Base-by-base conservation (phyloP, 2,113 vertebrate species). In the Pleuronectes platessa region DNA sequence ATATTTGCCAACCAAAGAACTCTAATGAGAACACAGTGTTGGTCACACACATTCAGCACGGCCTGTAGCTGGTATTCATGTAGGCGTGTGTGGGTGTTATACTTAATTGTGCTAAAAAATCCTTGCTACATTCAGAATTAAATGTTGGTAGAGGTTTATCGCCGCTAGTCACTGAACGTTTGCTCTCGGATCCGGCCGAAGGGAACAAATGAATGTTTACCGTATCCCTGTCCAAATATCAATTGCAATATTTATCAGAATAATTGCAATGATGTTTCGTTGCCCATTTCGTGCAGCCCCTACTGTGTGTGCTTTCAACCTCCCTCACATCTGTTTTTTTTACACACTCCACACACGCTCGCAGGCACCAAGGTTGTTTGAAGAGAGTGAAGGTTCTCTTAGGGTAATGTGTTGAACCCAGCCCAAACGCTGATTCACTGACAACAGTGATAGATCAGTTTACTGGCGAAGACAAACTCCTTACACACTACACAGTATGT, bases 91-190 rank as follows among this genome's bases (percentile, higher is more conserved):
- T 26, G 42, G 82, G 89, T 7, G 80, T 66, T 15, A 2, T 74
- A 54, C 49, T 74, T 31, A 74, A 42, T 61, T 61, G 68, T 68
- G 69, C 42, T 14, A 4, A 31, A 54, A 77, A 81, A 35, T 62
- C 71, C 81, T 86, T 85, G 79, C 77, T 83, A 65, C 69, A 69
- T 80, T 85, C 69, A 69, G 45, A 75, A 66, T 73, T 73, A 56
- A 49, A 61, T 55, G 73, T 53, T 61, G 47, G 54, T 27, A 7
- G 45, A 24, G 54, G 71, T 76, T 84, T 45, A 23, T 84, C 17
- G 4, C 72, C 5, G 37, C 68, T 86, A 60, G 64, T 75, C 74
- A 63, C 78, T 7, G 7, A 72, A 71, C 60, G 14, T 83, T 71
- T 24, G 71, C 64, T 79, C 62, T 79, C 74, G 70, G 75, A 53